Conservation (phyloP, 2,888 invertebrate genomes). For the Marronus borbonicus region DNA sequence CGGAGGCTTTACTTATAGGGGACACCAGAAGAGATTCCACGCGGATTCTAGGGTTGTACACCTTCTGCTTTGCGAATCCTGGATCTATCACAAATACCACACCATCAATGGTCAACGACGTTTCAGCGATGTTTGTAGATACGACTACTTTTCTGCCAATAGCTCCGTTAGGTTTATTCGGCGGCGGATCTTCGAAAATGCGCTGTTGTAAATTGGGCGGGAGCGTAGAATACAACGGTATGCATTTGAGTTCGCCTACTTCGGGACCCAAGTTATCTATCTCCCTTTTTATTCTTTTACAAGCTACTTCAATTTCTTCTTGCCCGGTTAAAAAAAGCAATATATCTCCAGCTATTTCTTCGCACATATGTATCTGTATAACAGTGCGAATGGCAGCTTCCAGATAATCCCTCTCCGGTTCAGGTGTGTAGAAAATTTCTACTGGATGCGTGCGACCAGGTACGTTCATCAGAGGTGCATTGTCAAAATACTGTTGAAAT, state of each 20-base stretch:
- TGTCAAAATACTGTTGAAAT: slow-evolving; percentile 99
- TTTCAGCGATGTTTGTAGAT: slow-evolving; percentile 99
- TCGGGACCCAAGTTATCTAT: slow-evolving; percentile 95
- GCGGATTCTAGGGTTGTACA: slow-evolving; percentile 79
- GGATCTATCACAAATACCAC: slow-evolving; percentile 99
- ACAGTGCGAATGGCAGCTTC: slow-evolving; percentile 99
- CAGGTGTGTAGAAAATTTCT: slow-evolving; percentile 99
- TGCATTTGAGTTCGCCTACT: slow-evolving; percentile 97
- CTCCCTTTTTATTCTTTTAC: slow-evolving; percentile 96
- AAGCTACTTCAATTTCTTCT: slow-evolving; percentile 99
- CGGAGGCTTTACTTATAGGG: slow-evolving; percentile 98
- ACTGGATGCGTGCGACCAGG: slow-evolving; percentile 97
- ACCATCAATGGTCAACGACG: slow-evolving; percentile 98
- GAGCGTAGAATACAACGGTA: slow-evolving; percentile 97
- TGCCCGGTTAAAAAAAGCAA: slow-evolving; percentile 86
- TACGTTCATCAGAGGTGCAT: slow-evolving; percentile 98
- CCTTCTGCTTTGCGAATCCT: slow-evolving; percentile 99
- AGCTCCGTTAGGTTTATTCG: slow-evolving; percentile 84
- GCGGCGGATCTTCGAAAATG: slow-evolving; percentile 97
- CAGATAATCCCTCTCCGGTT: slow-evolving; percentile 97
- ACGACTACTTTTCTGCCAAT: slow-evolving; percentile 91
- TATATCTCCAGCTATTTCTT: slow-evolving; percentile 93
- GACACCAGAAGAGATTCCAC: slow-evolving; percentile 98
- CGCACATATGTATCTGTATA: slow-evolving; percentile 95
- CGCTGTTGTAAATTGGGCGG: slow-evolving; percentile 97